These are phyloP conservation scores for Nycticorax nycticorax DNA, from an alignment of 2,113 vertebrate species.

Conservation along the genomic window DNA sequence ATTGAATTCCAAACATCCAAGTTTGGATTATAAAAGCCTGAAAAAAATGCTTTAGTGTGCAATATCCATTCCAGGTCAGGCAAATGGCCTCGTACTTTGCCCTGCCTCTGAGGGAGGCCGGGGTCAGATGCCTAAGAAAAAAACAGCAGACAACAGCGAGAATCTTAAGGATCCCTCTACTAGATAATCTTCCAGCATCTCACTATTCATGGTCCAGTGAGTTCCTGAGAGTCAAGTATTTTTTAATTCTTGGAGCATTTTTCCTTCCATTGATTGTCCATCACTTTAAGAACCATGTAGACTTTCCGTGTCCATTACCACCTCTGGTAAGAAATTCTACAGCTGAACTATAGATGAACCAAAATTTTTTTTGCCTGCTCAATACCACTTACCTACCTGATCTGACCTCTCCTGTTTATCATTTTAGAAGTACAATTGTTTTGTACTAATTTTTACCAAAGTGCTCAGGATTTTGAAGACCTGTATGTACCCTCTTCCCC, in stretches of 20 bases:
- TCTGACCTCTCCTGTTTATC: not conserved
- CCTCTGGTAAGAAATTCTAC: not conserved
- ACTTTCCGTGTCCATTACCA: not conserved
- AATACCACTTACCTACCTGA: not conserved
- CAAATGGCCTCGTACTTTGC: not conserved
- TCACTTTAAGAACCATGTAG: not conserved
- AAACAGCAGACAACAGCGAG: rapidly evolving
- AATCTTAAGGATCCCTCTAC: not conserved
- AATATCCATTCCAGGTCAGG: not conserved
- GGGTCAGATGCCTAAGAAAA: not conserved
- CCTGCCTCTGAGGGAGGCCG: not conserved
- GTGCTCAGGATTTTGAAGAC: not conserved
- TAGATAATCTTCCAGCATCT: not conserved
- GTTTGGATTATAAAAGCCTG: not conserved
- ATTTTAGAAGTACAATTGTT: not conserved
- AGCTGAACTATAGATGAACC: not conserved
- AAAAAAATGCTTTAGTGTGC: not conserved
- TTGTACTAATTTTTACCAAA: not conserved
- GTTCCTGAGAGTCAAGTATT: not conserved
- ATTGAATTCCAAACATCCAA: not conserved
- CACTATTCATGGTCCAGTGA: not conserved
- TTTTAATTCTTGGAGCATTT: not conserved
- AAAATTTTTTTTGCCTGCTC: not conserved
- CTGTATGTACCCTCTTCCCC: not conserved
- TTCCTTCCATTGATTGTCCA: not conserved